Evolutionary conservation across 1,140 invertebrate species (phyloP), one percentile per base, ranked within the genome.

Genomic region (Papilio polyxenes): DNA sequence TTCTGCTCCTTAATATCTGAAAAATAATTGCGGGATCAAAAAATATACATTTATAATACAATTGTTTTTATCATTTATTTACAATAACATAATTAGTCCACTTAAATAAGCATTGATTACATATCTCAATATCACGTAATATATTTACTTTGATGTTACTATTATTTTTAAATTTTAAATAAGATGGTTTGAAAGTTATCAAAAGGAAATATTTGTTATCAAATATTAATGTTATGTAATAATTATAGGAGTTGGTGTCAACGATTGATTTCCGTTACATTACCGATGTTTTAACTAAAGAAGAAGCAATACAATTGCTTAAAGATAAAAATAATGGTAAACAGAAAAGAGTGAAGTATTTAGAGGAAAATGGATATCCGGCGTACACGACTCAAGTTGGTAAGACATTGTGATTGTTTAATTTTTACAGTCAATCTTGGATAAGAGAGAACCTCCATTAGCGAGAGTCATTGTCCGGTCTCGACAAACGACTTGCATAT

Each of bases 261-360:
- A 96, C 96, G 6, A 98, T 99, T 82, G 98, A 99, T 92, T 99
- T 99, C 90, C 96, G 97, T 84, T 95, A 94, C 92, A 98, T 98
- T 85, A 96, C 96, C 2, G 98, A 98, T 92, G 96, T 97, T 1
- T 94, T 99, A 15, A 98, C 97, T 0, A 96, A 96, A 92, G 96
- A 97, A 85, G 98, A 98, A 94, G 98, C 98, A 0, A 92, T 98
- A 31, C 90, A 95, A 77, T 94, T 98, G n/a, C 91, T 98, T 1
- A 96, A 96, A 89, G 93, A 95, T 72, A 96, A 95, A 79, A 88
- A 95, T 85, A 76, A 84, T 10, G 95, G 95, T 3, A 97, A 97
- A 92, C 91, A 95, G 44, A 89, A 95, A 37, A 95, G 97, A 82
- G 95, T 97, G 77, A 89, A 95, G 65, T 87, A 93, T 59, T 90